phyloP scores from a whole-genome alignment of 2,888 invertebrate species.

The Pandemis heparana region DNA sequence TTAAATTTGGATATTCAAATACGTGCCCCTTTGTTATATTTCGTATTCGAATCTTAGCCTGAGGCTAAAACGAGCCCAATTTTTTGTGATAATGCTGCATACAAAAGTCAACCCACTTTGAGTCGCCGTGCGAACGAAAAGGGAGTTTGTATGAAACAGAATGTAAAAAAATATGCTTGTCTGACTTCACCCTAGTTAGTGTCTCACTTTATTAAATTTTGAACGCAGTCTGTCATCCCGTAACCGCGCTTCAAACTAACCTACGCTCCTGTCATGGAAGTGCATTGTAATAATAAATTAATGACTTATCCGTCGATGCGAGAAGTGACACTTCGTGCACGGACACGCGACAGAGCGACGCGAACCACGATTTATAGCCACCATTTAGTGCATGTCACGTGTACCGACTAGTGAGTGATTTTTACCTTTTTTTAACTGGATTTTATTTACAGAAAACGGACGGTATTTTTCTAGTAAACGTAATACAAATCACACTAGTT shows the following conservation, averaged over 20 bases:
- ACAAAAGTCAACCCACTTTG: too few relatives aligned
- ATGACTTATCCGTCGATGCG: constrained; percentile 31
- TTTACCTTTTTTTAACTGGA: constrained; percentile 32
- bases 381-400: constrained; percentile 75
- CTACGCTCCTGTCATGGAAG: constrained; percentile 14
- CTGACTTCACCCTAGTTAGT: too few relatives aligned
- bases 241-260: not conserved
- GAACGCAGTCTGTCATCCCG: too few relatives aligned
- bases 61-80: too few relatives aligned
- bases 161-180: too few relatives aligned
- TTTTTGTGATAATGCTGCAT: too few relatives aligned
- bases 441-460: constrained; percentile 1
- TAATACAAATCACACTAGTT: not conserved
- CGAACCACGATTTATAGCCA: constrained; percentile 62
- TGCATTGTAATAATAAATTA: constrained; percentile 39
- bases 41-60: too few relatives aligned
- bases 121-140: too few relatives aligned
- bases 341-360: constrained; percentile 41
- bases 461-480: not conserved
- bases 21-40: too few relatives aligned
- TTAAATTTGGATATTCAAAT: too few relatives aligned
- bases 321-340: constrained; percentile 23
- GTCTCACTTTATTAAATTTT: too few relatives aligned
- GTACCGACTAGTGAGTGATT: constrained; percentile 56
- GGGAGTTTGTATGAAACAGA: too few relatives aligned